phyloP scores from a whole-genome alignment of 1,140 invertebrate species.

The Drosophila oshimai region DNA sequence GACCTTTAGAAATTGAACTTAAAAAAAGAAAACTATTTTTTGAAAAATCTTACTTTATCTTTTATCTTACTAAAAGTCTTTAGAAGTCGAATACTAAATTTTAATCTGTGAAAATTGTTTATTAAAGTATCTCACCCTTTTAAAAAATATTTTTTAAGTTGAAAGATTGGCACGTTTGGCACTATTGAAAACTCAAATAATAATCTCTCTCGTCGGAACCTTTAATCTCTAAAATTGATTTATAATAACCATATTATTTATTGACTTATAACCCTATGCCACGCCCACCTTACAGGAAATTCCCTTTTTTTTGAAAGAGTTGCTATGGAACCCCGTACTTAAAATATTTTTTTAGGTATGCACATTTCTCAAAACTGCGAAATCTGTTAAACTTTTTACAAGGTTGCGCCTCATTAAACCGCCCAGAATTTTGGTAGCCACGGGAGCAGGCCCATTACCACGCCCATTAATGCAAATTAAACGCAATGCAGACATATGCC shows the following conservation, averaged over 20 bases:
- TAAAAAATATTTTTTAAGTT: too few relatives aligned
- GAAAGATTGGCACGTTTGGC: too few relatives aligned
- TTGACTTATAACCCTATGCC: conserved; percentile 49
- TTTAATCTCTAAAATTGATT: neutral
- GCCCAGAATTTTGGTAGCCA: conserved; percentile 20
- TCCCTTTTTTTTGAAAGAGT: conserved; percentile 61
- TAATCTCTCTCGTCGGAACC: neutral
- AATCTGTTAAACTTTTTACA: conserved; percentile 42
- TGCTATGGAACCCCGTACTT: conserved; percentile 20
- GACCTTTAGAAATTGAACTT: too few relatives aligned
- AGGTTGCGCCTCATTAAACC: conserved; percentile 63
- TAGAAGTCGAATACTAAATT: too few relatives aligned
- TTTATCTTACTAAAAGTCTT: too few relatives aligned
- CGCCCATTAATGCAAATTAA: conserved; percentile 82
- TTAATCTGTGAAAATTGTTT: too few relatives aligned
- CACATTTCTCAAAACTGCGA: neutral
- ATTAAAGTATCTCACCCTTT: too few relatives aligned
- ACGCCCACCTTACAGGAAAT: conserved; percentile 32
- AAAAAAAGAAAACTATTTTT: too few relatives aligned
- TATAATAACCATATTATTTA: conserved; percentile 22
- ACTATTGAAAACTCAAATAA: too few relatives aligned
- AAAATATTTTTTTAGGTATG: neutral
- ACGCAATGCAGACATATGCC: conserved; percentile 78
- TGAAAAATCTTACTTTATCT: too few relatives aligned
- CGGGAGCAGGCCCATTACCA: conserved; percentile 55